phyloP scores from a whole-genome alignment of 2,797 vertebrate species.

The Danio aesculapii region DNA sequence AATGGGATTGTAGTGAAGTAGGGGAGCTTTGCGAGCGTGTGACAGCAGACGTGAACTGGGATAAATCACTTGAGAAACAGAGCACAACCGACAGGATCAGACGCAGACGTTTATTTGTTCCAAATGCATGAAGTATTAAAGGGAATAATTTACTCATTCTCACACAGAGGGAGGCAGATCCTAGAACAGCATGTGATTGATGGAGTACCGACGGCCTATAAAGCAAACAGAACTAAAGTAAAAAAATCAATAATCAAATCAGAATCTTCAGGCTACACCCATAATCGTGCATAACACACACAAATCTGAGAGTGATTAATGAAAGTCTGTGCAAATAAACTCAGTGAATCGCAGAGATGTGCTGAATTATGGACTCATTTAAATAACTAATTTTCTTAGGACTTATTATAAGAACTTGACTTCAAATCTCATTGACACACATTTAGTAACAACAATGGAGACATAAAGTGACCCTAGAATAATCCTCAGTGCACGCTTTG shows the following conservation, averaged over 20 bases:
- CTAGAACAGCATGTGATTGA: conserved; percentile 20
- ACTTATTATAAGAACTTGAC: background rate
- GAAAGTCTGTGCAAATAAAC: conserved; percentile 16
- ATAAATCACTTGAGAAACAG: conserved; percentile 59
- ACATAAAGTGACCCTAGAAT: conserved; percentile 14
- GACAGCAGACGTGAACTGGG: conserved; percentile 71
- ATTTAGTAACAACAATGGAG: conserved; percentile 15
- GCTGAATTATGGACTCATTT: background rate
- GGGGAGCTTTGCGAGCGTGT: conserved; percentile 70
- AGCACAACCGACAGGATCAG: conserved; percentile 27
- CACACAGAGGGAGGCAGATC: conserved; percentile 9
- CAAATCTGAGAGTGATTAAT: background rate
- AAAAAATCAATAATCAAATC: conserved; percentile 24
- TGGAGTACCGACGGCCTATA: background rate
- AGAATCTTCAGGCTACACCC: background rate
- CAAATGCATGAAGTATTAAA: conserved; percentile 52
- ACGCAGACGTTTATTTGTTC: conserved; percentile 22
- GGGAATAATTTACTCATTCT: conserved; percentile 33
- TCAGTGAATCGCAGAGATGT: background rate
- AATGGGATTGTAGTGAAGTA: conserved; percentile 78
- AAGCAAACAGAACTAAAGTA: conserved; percentile 10
- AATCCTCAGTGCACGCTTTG: conserved; percentile 62
- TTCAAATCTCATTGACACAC: conserved; percentile 38
- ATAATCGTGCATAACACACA: background rate
- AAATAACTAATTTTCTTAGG: conserved; percentile 11